Conservation (phyloP, 2,113 vertebrate species). For the Hymenochirus boettgeri region DNA sequence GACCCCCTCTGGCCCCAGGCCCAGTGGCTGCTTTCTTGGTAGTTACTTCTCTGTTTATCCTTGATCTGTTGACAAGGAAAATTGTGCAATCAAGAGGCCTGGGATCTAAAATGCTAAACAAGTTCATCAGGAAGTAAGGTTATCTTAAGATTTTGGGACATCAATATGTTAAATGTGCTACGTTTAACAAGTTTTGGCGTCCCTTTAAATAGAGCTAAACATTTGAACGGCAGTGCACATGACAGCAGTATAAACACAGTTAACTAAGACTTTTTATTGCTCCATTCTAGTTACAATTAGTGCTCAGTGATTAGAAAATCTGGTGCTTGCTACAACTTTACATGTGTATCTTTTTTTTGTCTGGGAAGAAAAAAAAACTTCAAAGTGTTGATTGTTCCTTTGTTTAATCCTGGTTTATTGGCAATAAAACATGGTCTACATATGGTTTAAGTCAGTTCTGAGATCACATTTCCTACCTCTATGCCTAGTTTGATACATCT, state of each 20-base stretch:
- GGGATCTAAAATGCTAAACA: too few species aligned
- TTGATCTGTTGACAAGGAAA: too few species aligned
- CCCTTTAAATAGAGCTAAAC: neutral
- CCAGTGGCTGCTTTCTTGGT: too few species aligned
- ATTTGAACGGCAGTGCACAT: neutral
- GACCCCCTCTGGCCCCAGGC: too few species aligned
- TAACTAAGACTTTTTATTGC: conserved; percentile 1
- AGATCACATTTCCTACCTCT: neutral
- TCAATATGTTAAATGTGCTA: too few species aligned
- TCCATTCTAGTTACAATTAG: neutral
- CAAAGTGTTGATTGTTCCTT: conserved; percentile 57
- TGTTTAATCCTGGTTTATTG: conserved; percentile 53
- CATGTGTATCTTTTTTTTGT: neutral
- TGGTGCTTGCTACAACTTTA: neutral
- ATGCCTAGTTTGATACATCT: conserved; percentile 50
- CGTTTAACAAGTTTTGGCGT: too few species aligned
- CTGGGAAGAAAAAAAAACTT: conserved; percentile 43
- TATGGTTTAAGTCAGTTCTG: conserved; percentile 23
- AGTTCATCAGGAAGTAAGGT: too few species aligned
- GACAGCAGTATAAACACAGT: neutral
- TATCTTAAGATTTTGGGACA: too few species aligned
- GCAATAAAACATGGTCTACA: conserved; percentile 51
- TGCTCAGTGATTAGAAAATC: neutral
- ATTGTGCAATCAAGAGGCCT: too few species aligned
- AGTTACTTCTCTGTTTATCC: too few species aligned